Percentiles rank a stretch among this genome's conserved stretches.
Evolutionary conservation across 1,140 invertebrate species (phyloP).

Genomic region (Drosophila nikananu): DNA sequence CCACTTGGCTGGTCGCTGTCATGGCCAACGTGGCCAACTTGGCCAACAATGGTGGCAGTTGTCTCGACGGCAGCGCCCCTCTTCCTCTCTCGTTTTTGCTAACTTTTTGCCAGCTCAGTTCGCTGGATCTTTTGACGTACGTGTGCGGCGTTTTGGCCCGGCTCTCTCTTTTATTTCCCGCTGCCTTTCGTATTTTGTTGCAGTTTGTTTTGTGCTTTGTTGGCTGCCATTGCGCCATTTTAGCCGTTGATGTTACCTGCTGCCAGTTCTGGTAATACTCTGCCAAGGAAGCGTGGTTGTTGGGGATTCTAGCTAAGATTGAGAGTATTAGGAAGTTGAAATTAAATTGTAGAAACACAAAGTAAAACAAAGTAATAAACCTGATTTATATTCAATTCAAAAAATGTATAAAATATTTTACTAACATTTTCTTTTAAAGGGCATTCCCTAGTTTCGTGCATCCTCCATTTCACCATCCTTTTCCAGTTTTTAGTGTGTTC

Average conservation of each 20-base stretch:
- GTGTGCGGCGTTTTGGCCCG: constrained; percentile 25
- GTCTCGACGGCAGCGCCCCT: constrained; percentile 10
- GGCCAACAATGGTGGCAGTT: constrained; percentile 44
- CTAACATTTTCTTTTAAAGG: too few relatives aligned
- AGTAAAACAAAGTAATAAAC: background rate
- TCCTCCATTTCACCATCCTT: constrained; percentile 2
- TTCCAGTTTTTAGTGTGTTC: constrained; percentile 15
- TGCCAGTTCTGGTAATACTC: constrained; percentile 31
- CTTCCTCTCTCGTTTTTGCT: constrained; percentile 26
- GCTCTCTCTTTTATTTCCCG: constrained; percentile 35
- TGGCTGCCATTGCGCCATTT: constrained; percentile 57
- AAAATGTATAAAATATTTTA: background rate
- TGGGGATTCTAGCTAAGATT: background rate
- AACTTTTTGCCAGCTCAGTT: constrained; percentile 52
- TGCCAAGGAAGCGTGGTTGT: background rate
- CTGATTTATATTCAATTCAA: background rate
- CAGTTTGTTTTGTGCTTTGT: constrained; percentile 62
- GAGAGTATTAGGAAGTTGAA: background rate
- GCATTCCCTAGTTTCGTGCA: background rate
- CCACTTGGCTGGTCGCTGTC: constrained; percentile 70
- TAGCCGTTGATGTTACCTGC: constrained; percentile 48
- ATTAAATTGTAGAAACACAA: background rate
- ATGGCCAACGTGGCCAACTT: constrained; percentile 46
- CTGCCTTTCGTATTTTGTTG: constrained; percentile 48
- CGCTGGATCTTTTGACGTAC: constrained; percentile 47